Percentiles rank a stretch among this genome's conserved stretches.
Evolutionary conservation across 2,113 vertebrate species (phyloP).

Genomic region (Mesembrinibis cayennensis): DNA sequence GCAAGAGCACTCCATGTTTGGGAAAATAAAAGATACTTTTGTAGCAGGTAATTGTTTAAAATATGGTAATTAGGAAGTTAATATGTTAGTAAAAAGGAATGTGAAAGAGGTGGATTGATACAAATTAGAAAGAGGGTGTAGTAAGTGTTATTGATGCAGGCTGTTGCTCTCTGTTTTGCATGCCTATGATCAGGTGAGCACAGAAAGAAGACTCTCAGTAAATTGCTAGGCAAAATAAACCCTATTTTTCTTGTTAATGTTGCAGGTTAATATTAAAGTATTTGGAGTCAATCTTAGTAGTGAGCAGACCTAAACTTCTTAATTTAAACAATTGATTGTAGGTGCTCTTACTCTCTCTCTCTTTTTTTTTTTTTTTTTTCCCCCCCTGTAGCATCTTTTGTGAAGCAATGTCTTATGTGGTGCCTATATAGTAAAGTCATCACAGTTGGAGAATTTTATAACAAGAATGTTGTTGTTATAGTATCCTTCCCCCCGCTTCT

Average conservation of each 20-base stretch:
- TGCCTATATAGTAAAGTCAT: background rate
- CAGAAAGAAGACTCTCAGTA: background rate
- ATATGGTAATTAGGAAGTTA: background rate
- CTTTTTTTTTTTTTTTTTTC: too few relatives aligned
- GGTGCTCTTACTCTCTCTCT: background rate
- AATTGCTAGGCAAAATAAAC: background rate
- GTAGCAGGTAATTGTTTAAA: background rate
- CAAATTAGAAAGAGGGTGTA: background rate
- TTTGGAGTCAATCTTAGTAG: background rate
- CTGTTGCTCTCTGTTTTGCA: background rate
- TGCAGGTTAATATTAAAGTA: background rate
- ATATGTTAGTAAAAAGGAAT: background rate
- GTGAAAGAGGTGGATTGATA: background rate
- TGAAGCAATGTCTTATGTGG: background rate
- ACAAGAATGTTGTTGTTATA: background rate
- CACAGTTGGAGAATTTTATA: background rate
- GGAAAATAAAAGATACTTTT: background rate
- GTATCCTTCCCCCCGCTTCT: background rate
- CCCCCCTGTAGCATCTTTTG: background rate
- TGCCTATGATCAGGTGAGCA: background rate
- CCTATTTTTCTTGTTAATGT: background rate
- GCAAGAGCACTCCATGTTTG: background rate
- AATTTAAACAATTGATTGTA: background rate
- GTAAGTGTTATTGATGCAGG: background rate
- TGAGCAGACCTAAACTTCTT: background rate